phyloP scores from a whole-genome alignment of 2,888 invertebrate species.

The Lasius fuliginosus region DNA sequence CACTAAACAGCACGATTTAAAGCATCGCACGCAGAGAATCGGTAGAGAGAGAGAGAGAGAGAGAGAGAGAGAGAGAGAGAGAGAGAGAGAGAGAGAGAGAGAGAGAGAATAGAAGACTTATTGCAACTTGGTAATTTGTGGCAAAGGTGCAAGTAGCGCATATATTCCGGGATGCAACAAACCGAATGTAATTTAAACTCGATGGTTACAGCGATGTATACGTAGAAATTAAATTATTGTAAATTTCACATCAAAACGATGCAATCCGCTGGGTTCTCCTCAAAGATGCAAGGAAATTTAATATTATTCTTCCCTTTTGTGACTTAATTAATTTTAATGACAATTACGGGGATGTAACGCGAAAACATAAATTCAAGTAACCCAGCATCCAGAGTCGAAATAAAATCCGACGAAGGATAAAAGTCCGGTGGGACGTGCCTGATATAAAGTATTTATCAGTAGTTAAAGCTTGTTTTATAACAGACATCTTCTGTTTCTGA shows the following conservation, averaged over 20 bases:
- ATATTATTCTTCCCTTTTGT: not conserved
- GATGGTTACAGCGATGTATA: conserved; percentile 22
- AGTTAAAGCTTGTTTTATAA: not conserved
- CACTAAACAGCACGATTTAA: conserved; percentile 49
- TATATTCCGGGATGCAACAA: conserved; percentile 23
- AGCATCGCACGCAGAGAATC: conserved; percentile 17
- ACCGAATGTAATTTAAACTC: conserved; percentile 38
- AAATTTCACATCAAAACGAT: conserved; percentile 35
- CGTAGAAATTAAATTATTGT: conserved; percentile 36
- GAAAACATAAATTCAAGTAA: conserved; percentile 3
- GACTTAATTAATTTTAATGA: conserved; percentile 16
- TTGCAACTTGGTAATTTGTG: conserved; percentile 54
- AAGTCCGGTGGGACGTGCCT: not conserved
- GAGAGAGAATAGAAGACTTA: conserved; percentile 19
- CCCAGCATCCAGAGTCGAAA: not conserved
- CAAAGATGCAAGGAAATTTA: conserved; percentile 7
- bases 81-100: not conserved
- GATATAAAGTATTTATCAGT: conserved; percentile 26
- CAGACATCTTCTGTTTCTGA: not conserved
- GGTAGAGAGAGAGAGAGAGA: not conserved
- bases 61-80: not conserved
- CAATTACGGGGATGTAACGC: conserved; percentile 3
- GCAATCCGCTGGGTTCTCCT: not conserved
- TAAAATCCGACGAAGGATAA: not conserved
- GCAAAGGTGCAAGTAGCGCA: conserved; percentile 10